These are phyloP conservation scores for Clytia hemisphaerica DNA, from an alignment of 30 jellyfish, hydroid and myxozoan genomes.

Conservation along the genomic window DNA sequence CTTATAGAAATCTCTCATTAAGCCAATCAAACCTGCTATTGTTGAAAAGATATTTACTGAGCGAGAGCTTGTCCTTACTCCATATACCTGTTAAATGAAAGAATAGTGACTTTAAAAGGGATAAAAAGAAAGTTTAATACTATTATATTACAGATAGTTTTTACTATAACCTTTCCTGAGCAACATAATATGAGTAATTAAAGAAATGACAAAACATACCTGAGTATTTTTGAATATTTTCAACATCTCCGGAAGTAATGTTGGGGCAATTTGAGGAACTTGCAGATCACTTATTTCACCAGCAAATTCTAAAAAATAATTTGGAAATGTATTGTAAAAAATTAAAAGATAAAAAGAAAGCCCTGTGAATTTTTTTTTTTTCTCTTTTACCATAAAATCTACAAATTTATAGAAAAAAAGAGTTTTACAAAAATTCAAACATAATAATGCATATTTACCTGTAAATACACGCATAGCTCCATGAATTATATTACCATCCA, in stretches of 20 bases:
- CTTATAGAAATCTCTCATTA: constrained; percentile 84
- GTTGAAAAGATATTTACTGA: constrained; percentile 78
- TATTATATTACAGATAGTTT: neutral
- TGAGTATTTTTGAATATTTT: constrained; percentile 56
- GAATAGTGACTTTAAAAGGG: neutral
- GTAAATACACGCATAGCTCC: constrained; percentile 84
- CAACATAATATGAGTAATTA: no score
- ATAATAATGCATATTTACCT: no score
- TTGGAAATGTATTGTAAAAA: neutral
- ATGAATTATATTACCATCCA: constrained; percentile 67
- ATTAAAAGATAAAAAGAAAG: neutral
- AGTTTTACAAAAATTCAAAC: no score
- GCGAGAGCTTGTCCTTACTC: constrained; percentile 75
- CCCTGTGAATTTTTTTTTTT: neutral
- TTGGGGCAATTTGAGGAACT: constrained; percentile 97
- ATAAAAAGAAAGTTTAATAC: no score
- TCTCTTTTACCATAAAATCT: no score
- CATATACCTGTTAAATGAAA: constrained; percentile 35
- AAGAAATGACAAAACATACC: constrained; percentile 42
- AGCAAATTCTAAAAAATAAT: constrained; percentile 60
- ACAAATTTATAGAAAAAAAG: no score
- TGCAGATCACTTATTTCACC: constrained; percentile 90
- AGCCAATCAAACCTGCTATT: constrained; percentile 65
- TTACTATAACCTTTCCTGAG: neutral
- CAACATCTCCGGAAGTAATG: constrained; percentile 59